Base-by-base conservation (phyloP, 2,888 invertebrate genomes). In the Arge pagana region DNA sequence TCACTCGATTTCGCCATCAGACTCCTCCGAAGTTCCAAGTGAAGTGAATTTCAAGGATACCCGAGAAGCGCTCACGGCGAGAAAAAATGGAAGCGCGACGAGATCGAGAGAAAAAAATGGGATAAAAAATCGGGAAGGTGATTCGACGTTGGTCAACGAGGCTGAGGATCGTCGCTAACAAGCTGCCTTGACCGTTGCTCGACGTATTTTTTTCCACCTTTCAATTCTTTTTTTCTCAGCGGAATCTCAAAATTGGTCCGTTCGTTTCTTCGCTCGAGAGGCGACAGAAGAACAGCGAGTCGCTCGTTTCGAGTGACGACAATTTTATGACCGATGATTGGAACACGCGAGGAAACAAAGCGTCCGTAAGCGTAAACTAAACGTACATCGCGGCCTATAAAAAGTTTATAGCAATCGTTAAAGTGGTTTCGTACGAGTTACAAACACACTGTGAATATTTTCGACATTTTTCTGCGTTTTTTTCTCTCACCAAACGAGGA, bases 381-480 rank as follows among this genome's bases (percentile, higher is more conserved):
- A 21, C 23, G 6, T 7, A 19, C 19, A 33, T 33, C 31, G 16
- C 35, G 23, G 33, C 8, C 45, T 33, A 33, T 45, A 45, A 45
- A 33, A 45, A 45, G 23, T 45, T 45, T 45, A 45, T 45, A 33
- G 45, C 33, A 45, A 45, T 45, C 45, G 45, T 45, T 45, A 45
- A 45, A 45, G 45, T 45, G 45, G 45, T 45, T 45, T 45, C 23
- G 21, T 45, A 23, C 23, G 33, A 45, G 31, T 45, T 33, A 45
- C 33, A 23, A 18, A 33, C 13, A 11, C 23, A 26, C 18, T 31
- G 21, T 35, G 15, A 31, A 18, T 33, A 33, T 45, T 42, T 35
- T 16, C 10, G n/a, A 8, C 13, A 33, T 33, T 33, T 19, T 39
- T 13, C 15, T 21, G 21, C 15, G 4, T 10, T 37, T 37, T 16